A percentile compares a stretch with the other conserved stretches of the same genome.
phyloP scores from a whole-genome alignment of 2,113 vertebrate genomes.

The Nymphicus hollandicus region DNA sequence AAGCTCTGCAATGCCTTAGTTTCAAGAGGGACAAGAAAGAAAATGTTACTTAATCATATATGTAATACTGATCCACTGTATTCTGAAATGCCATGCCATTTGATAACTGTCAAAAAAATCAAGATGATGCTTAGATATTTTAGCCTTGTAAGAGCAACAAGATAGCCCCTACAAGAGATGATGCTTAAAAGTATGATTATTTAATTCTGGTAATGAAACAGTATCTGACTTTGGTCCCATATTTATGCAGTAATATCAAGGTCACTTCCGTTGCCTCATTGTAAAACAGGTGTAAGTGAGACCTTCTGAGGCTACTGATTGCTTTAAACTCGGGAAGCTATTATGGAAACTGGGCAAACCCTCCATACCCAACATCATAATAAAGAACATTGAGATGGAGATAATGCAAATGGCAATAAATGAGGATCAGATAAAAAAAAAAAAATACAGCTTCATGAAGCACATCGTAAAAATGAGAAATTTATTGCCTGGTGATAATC shows the following conservation, averaged over 20 bases:
- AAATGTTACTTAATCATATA: background rate
- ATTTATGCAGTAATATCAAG: background rate
- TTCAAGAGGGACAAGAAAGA: background rate
- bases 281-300: background rate
- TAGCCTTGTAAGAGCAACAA: background rate
- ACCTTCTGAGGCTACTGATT: background rate
- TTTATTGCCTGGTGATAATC: background rate
- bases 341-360: background rate
- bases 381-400: background rate
- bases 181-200: background rate
- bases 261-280: background rate
- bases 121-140: background rate
- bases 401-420: background rate
- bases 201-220: background rate
- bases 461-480: background rate
- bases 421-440: background rate
- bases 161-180: background rate
- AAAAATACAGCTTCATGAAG: background rate
- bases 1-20: background rate
- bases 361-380: background rate
- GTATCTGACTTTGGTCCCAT: background rate
- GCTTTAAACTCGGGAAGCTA: background rate
- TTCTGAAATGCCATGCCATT: background rate
- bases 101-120: background rate
- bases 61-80: accelerated